Conservation (phyloP, 1,140 invertebrate genomes). For the Dinothrombium tinctorium region DNA sequence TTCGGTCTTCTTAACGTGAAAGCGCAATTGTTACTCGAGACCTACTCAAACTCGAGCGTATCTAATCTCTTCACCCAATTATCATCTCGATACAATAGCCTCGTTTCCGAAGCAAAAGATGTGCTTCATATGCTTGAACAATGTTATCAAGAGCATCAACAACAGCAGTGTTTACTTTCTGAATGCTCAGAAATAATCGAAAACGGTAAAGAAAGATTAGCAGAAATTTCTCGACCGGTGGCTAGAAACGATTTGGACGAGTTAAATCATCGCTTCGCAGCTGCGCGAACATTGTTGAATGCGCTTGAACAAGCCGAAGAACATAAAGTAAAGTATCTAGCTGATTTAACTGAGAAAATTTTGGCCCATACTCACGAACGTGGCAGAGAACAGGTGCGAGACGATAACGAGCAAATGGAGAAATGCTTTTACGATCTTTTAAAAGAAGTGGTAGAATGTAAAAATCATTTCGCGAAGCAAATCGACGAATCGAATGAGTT, state of each 20-base stretch:
- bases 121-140: slow-evolving; percentile 67
- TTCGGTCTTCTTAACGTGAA: slow-evolving; percentile 72
- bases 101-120: slow-evolving; percentile 74
- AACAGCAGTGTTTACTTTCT: slow-evolving; percentile 48
- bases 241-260: slow-evolving; percentile 49
- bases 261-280: slow-evolving; percentile 55
- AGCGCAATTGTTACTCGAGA: slow-evolving; percentile 65
- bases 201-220: slow-evolving; percentile 47
- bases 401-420: slow-evolving; percentile 63
- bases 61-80: slow-evolving; percentile 80
- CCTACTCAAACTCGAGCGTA: slow-evolving; percentile 71
- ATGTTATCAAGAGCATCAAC: slow-evolving; percentile 45
- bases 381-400: slow-evolving; percentile 60
- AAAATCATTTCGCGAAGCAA: slow-evolving; percentile 40
- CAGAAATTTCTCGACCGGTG: slow-evolving; percentile 34
- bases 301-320: slow-evolving; percentile 59
- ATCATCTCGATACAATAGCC: slow-evolving; percentile 73
- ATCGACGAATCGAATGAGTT: slow-evolving; percentile 55
- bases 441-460: slow-evolving; percentile 46
- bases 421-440: slow-evolving; percentile 63
- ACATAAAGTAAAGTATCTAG: slow-evolving; percentile 54
- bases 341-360: slow-evolving; percentile 74
- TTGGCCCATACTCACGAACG: slow-evolving; percentile 69
- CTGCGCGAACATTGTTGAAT: slow-evolving; percentile 54
- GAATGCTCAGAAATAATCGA: slow-evolving; percentile 80